Conservation (phyloP, 1,140 invertebrate genomes). For the Macrobrachium rosenbergii region DNA sequence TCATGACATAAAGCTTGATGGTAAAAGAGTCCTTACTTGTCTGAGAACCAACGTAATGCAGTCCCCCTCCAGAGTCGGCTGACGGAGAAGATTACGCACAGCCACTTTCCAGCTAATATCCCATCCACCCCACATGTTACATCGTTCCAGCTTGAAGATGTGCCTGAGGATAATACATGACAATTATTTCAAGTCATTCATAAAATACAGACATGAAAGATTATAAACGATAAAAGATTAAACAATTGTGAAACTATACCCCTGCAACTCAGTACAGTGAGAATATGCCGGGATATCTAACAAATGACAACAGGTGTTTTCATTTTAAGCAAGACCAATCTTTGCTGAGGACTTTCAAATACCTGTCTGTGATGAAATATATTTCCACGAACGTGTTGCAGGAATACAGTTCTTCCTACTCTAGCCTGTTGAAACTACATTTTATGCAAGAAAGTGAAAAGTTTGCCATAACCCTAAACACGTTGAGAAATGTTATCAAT, state of each 20-base stretch:
- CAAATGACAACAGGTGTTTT: no score
- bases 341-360: no score
- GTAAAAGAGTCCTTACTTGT: constrained; percentile 32
- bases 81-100: constrained; percentile 81
- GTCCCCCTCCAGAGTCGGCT: constrained; percentile 77
- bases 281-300: no score
- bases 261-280: no score
- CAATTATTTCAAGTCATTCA: background rate
- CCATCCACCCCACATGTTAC: constrained; percentile 80
- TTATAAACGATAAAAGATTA: background rate
- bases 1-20: background rate
- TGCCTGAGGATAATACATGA: constrained; percentile 74
- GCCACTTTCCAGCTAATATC: constrained; percentile 82
- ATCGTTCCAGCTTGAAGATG: constrained; percentile 81
- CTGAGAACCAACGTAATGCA: constrained; percentile 39
- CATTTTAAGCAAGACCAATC: no score
- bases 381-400: no score
- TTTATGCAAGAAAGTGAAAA: no score
- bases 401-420: no score
- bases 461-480: no score
- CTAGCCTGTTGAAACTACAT: no score
- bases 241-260: background rate
- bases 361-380: no score
- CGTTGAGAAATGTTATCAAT: no score
- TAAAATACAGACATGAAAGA: background rate